Percentiles rank a stretch among this genome's conserved stretches.
phyloP scores from a whole-genome alignment of 2,888 invertebrate genomes.

The Cantharis nigra region DNA sequence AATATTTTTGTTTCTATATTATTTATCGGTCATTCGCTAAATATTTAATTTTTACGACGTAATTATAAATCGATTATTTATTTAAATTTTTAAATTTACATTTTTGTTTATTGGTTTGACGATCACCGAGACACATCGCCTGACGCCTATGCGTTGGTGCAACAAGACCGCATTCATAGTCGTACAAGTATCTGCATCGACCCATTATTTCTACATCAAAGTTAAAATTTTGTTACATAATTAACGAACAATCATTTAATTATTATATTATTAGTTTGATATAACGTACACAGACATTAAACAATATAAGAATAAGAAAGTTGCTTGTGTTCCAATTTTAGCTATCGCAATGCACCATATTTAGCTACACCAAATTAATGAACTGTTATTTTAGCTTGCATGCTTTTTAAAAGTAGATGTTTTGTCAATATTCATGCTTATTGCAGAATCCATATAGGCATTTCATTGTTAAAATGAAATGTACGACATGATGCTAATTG shows the following conservation, averaged over 20 bases:
- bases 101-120: neutral
- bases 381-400: neutral
- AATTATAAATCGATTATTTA: neutral
- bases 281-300: neutral
- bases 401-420: neutral
- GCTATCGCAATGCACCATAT: neutral
- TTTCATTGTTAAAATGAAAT: neutral
- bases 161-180: neutral
- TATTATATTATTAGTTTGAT: neutral
- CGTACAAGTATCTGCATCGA: neutral
- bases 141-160: neutral
- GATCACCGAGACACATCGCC: neutral
- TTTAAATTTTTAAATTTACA: neutral
- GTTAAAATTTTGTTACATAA: neutral
- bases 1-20: neutral
- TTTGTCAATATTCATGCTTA: neutral
- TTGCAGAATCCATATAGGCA: neutral
- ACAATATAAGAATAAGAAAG: slow-evolving; percentile 1
- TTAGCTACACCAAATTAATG: neutral
- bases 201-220: neutral
- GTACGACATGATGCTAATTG: neutral
- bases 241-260: neutral
- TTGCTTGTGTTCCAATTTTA: neutral
- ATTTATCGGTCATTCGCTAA: neutral
- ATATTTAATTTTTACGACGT: neutral